Percentiles rank a stretch among this genome's conserved stretches.
phyloP scores from a whole-genome alignment of 1,140 invertebrate genomes.

The Cydia splendana region DNA sequence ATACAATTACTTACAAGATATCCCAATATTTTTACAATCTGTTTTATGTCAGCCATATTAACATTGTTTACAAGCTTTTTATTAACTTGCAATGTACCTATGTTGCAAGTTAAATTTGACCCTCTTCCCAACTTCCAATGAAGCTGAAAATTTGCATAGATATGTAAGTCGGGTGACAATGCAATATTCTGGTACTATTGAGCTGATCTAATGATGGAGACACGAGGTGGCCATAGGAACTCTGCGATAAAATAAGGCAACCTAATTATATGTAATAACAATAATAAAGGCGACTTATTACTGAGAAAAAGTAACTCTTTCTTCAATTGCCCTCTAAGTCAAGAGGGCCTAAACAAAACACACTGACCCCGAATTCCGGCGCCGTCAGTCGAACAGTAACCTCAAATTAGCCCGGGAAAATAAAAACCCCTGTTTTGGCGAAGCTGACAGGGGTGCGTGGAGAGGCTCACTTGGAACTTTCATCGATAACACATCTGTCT shows the following conservation, averaged over 20 bases:
- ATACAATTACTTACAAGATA: conserved; percentile 58
- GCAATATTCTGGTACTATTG: too few relatives aligned
- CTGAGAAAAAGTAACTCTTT: conserved; percentile 1
- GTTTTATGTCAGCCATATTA: not conserved
- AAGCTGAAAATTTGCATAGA: too few relatives aligned
- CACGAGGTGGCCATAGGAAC: too few relatives aligned
- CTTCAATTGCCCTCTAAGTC: conserved; percentile 22
- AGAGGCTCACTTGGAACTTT: conserved; percentile 39
- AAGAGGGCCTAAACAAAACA: conserved; percentile 34
- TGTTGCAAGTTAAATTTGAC: too few relatives aligned
- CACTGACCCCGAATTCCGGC: conserved; percentile 40
- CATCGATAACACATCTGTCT: conserved; percentile 43
- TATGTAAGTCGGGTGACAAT: too few relatives aligned
- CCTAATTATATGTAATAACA: too few relatives aligned
- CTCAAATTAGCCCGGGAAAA: conserved; percentile 57
- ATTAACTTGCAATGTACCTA: too few relatives aligned
- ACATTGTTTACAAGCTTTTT: too few relatives aligned
- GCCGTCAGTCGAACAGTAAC: conserved; percentile 46
- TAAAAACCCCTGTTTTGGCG: conserved; percentile 51
- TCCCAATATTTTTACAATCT: not conserved
- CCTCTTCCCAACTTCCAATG: too few relatives aligned
- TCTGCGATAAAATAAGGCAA: too few relatives aligned
- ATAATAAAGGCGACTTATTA: not conserved
- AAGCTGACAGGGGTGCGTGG: conserved; percentile 45
- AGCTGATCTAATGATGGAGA: too few relatives aligned